These are phyloP conservation scores for Rynchops niger DNA, from an alignment of 2,113 vertebrate genomes.

Conservation along the genomic window DNA sequence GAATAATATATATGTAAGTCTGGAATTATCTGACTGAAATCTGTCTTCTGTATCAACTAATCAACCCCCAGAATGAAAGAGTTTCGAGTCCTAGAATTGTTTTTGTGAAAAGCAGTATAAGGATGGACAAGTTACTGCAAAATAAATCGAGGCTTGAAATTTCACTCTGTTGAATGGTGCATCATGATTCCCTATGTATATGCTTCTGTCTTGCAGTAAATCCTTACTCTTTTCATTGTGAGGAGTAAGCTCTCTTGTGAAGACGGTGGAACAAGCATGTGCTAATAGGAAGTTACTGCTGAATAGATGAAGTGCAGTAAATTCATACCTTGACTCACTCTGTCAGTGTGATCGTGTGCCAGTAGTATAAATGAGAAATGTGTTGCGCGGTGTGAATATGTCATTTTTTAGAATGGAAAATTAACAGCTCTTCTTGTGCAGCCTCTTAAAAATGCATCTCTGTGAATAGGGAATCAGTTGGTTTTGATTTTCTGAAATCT, in stretches of 20 bases:
- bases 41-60: neutral
- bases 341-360: neutral
- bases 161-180: neutral
- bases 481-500: slow-evolving; percentile 84
- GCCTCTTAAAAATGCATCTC: slow-evolving; percentile 46
- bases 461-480: slow-evolving; percentile 82
- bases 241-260: neutral
- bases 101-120: neutral
- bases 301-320: neutral
- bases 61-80: neutral
- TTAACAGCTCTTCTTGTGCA: slow-evolving; percentile 36
- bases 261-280: neutral
- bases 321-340: slow-evolving; percentile 12
- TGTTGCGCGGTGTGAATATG: neutral
- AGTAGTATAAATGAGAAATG: neutral
- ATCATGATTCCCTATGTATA: neutral
- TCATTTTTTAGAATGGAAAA: slow-evolving; percentile 13
- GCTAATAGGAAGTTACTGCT: neutral
- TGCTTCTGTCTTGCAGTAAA: neutral
- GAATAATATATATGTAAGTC: neutral
- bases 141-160: neutral
- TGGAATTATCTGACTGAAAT: neutral
- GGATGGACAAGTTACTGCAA: neutral
- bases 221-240: neutral
- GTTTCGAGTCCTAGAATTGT: neutral